Percentiles rank a stretch among this genome's conserved stretches.
Evolutionary conservation across 2,113 vertebrate species (phyloP).

Genomic region (Rhabdomys dilectus): DNA sequence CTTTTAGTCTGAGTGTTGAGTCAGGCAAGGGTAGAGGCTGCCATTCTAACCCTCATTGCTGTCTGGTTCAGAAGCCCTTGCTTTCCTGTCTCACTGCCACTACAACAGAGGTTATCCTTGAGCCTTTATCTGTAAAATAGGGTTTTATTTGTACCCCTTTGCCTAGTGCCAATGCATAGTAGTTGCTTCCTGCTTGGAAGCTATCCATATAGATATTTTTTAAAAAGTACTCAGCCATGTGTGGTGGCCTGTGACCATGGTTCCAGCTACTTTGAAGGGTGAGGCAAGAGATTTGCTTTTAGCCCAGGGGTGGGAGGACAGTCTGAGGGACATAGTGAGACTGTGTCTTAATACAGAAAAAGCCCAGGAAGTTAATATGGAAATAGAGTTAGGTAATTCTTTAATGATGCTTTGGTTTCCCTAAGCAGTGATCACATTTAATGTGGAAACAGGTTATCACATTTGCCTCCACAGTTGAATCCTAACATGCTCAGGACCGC

Average conservation of each 20-base stretch:
- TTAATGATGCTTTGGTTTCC: neutral
- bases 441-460: neutral
- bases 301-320: neutral
- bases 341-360: neutral
- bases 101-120: neutral
- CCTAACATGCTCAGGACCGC: rapidly evolving
- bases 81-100: neutral
- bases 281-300: neutral
- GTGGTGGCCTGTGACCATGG: neutral
- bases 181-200: conserved; percentile 4
- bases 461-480: neutral
- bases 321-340: neutral
- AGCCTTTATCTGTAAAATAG: neutral
- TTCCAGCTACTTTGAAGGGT: neutral
- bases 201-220: neutral
- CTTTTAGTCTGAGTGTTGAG: neutral
- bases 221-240: neutral
- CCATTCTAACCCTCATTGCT: neutral
- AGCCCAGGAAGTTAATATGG: neutral
- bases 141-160: neutral
- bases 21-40: neutral
- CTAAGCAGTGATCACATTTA: neutral
- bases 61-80: neutral
- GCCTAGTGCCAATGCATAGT: neutral
- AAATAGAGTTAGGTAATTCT: neutral